Evolutionary conservation across 2,113 vertebrate genomes (phyloP), one percentile per base, ranked within the genome.

Genomic region (Silurus asotus): DNA sequence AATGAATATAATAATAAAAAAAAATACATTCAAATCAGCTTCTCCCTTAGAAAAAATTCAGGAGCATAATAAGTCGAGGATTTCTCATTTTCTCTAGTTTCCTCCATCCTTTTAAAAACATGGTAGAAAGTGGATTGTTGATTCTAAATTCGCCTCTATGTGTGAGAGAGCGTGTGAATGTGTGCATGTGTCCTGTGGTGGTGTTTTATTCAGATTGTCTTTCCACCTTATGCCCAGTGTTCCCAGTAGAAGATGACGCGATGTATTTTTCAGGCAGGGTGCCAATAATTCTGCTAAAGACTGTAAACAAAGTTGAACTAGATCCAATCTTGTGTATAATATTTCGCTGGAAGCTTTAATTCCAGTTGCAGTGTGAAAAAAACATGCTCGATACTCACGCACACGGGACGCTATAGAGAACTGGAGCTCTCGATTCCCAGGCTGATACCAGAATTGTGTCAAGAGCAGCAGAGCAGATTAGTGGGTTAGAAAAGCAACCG

Each of bases 401-500:
- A 8, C 59, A 9, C 13, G 15, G 61, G 61, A n/a, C n/a, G 59
- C 49, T 49, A 25, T 53, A 14, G 61, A 82, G 59, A 82, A 51
- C 61, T 53, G 23, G 80, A 65, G 80, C 80, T 82, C 20, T 8
- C 3, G 58, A 82, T 64, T 74, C 59, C 82, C 69, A 76, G 58
- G 70, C 48, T 23, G 23, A 84, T 25, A 48, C 20, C 1, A 13
- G 83, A 61, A 84, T 17, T 84, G 72, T 84, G 70, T 84, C 83
- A 76, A 51, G 70, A 84, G 45, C 83, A 77, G 23, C 72, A 51
- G 72, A 65, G 72, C 72, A 65, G 74, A 84, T 84, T 77, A 84
- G 37, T 77, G 74, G 37, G 72, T 78, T 77, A 65, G 11, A 58
- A 37, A n/a, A 70, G 67, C 51, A 72, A 59, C 13, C 51, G 19